Percentiles rank a stretch among this genome's conserved stretches.
These are phyloP conservation scores for Microtus obscurus DNA, from an alignment of 2,797 vertebrate species.

Conservation along the genomic window DNA sequence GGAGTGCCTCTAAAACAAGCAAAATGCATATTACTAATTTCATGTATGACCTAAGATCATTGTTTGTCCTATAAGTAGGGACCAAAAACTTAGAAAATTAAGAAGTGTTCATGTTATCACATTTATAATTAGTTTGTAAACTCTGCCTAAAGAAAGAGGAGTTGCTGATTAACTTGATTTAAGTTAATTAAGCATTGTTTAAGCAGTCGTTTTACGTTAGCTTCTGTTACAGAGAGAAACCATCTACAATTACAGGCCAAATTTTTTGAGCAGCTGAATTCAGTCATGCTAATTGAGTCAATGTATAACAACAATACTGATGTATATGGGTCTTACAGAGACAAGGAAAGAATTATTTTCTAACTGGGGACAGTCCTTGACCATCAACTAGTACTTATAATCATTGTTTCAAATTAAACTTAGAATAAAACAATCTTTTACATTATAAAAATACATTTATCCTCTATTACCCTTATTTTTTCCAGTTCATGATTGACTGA, in stretches of 20 bases:
- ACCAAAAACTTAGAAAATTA: background rate
- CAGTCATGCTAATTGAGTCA: slow-evolving; percentile 14
- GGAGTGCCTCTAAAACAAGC: background rate
- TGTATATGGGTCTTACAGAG: background rate
- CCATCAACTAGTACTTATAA: background rate
- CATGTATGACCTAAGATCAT: background rate
- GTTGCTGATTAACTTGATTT: slow-evolving; percentile 22
- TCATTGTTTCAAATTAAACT: background rate
- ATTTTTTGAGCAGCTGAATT: slow-evolving; percentile 51
- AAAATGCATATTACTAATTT: background rate
- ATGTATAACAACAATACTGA: background rate
- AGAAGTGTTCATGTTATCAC: background rate
- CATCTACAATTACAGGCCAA: background rate
- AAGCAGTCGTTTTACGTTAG: slow-evolving; percentile 46
- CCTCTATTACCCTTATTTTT: background rate
- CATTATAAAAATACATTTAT: background rate
- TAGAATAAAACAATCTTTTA: background rate
- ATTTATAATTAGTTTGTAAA: slow-evolving; percentile 8
- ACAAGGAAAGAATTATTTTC: background rate
- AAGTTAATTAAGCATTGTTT: slow-evolving; percentile 38
- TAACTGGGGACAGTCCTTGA: background rate
- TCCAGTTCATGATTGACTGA: background rate
- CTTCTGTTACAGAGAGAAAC: slow-evolving; percentile 49
- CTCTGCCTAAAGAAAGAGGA: background rate
- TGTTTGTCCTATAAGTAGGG: background rate